phyloP scores from a whole-genome alignment of 2,113 vertebrate genomes.

The Egretta garzetta region DNA sequence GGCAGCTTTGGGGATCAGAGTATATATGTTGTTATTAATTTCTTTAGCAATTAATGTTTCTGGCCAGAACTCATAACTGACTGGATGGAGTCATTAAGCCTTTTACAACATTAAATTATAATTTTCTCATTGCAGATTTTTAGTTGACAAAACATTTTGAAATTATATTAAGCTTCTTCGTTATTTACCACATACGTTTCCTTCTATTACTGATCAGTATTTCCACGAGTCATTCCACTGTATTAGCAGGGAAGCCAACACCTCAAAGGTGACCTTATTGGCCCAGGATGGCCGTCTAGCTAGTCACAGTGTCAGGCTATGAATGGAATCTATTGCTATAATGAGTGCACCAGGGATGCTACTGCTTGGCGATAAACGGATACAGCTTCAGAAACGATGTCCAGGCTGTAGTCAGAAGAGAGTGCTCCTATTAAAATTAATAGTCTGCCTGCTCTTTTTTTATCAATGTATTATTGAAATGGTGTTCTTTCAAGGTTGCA shows the following conservation, averaged over 20 bases:
- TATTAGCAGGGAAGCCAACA: background rate
- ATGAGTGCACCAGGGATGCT: conserved; percentile 42
- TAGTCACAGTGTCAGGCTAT: background rate
- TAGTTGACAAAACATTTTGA: background rate
- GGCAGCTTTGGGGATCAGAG: background rate
- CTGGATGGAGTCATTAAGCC: background rate
- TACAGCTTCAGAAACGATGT: conserved; percentile 33
- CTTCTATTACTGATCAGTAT: background rate
- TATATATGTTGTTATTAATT: background rate
- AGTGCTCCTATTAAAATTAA: conserved; percentile 72
- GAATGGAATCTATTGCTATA: conserved; percentile 43
- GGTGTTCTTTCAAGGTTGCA: conserved; percentile 71
- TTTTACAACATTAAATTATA: background rate
- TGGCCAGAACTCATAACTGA: background rate
- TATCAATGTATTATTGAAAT: conserved; percentile 68
- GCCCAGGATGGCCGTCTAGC: background rate
- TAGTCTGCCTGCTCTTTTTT: conserved; percentile 48
- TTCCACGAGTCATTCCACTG: background rate
- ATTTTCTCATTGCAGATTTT: background rate
- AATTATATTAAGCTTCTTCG: background rate
- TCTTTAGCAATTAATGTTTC: background rate
- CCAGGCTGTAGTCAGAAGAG: conserved; percentile 29
- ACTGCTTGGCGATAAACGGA: background rate
- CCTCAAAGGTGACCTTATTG: conserved; percentile 37
- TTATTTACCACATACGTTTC: background rate